Conservation (phyloP, 2,888 invertebrate species). For the Pristionchus fissidentatus region DNA sequence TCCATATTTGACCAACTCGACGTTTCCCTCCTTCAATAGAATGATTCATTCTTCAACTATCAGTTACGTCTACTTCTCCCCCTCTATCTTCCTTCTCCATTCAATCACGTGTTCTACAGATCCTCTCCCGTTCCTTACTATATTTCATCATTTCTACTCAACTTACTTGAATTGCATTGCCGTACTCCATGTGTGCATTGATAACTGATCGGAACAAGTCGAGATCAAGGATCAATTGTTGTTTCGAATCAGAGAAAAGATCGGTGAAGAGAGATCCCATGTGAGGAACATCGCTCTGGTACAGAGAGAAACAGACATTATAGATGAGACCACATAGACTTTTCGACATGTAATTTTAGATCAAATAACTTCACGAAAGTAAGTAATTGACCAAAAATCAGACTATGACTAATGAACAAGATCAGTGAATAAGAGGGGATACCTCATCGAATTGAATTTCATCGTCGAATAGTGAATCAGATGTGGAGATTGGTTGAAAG, state of each 20-base stretch:
- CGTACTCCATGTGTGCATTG: slow-evolving; percentile 54
- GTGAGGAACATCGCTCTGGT: slow-evolving; percentile 43
- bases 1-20: slow-evolving; percentile 66
- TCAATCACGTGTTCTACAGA: neutral
- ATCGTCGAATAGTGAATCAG: slow-evolving; percentile 43
- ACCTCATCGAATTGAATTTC: slow-evolving; percentile 26
- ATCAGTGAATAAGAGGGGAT: neutral
- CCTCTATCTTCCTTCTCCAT: slow-evolving; percentile 54
- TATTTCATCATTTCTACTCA: no score
- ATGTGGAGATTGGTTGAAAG: neutral
- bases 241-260: slow-evolving; percentile 70
- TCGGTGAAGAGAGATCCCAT: slow-evolving; percentile 65
- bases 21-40: slow-evolving; percentile 64
- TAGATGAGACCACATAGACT: neutral
- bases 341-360: no score
- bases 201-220: slow-evolving; percentile 63
- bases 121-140: neutral
- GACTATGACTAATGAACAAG: no score
- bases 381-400: no score
- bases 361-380: no score
- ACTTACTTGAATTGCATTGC: slow-evolving; percentile 48
- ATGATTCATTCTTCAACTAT: slow-evolving; percentile 39
- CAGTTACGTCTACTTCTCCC: no score
- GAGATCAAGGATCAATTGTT: slow-evolving; percentile 70
- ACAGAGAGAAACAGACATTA: neutral